Percentiles rank a stretch among this genome's conserved stretches.
phyloP scores from a whole-genome alignment of 2,888 invertebrate genomes.

The Orchesellides sinensis region DNA sequence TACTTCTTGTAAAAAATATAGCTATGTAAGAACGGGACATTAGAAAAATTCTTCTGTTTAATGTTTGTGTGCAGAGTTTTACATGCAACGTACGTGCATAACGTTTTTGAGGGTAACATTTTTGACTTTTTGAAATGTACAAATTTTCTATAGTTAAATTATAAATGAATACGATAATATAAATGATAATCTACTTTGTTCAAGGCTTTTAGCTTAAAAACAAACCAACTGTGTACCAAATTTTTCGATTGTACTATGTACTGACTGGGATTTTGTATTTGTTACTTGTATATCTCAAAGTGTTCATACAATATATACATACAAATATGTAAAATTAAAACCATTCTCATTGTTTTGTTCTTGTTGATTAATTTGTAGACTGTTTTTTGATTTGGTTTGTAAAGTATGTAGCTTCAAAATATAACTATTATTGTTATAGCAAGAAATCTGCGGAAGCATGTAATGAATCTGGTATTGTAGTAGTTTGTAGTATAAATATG shows the following conservation, averaged over 20 bases:
- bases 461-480: too few relatives aligned
- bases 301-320: slow-evolving; percentile 59
- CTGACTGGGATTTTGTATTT: slow-evolving; percentile 42
- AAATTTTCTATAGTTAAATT: slow-evolving; percentile 9
- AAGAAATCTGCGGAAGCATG: too few relatives aligned
- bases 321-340: neutral
- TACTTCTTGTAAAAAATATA: too few relatives aligned
- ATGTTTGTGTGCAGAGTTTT: too few relatives aligned
- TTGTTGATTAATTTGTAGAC: slow-evolving; percentile 42
- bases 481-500: too few relatives aligned
- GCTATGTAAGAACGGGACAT: too few relatives aligned
- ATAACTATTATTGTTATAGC: too few relatives aligned
- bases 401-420: too few relatives aligned
- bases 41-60: too few relatives aligned
- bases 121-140: slow-evolving; percentile 51
- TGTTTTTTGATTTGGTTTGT: too few relatives aligned
- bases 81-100: too few relatives aligned
- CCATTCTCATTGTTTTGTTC: slow-evolving; percentile 19
- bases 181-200: neutral
- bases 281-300: slow-evolving; percentile 52
- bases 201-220: neutral
- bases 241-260: slow-evolving; percentile 17
- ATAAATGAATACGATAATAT: neutral
- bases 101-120: slow-evolving; percentile 12
- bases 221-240: slow-evolving; percentile 32